These are phyloP conservation scores for Steinernema hermaphroditum DNA, from an alignment of 2,888 invertebrate genomes.

Conservation along the genomic window DNA sequence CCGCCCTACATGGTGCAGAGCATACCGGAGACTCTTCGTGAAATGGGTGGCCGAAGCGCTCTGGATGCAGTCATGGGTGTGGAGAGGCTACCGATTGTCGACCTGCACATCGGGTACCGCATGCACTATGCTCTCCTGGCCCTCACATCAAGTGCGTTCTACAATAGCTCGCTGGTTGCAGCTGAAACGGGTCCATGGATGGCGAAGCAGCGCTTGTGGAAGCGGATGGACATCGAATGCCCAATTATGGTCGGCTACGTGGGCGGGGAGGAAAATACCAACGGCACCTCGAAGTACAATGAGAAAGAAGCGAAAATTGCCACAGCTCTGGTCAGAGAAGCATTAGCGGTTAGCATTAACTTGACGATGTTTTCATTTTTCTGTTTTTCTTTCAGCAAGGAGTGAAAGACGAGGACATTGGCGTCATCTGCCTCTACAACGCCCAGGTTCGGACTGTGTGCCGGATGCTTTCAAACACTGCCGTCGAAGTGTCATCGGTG, in stretches of 20 bases:
- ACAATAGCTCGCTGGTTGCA: neutral
- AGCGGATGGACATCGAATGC: neutral
- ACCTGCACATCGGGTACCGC: constrained; percentile 8
- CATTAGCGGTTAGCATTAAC: neutral
- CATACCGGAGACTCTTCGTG: neutral
- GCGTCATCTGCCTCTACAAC: constrained; percentile 25
- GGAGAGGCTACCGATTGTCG: neutral
- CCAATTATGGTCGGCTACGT: neutral
- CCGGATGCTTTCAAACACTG: neutral
- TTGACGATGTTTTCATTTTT: no score
- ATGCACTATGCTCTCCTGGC: constrained; percentile 14
- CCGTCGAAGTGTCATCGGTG: constrained; percentile 16
- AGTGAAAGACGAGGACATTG: neutral
- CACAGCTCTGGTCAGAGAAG: neutral
- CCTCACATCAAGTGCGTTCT: neutral
- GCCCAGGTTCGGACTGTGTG: constrained; percentile 10
- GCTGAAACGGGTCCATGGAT: neutral
- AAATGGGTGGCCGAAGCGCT: neutral
- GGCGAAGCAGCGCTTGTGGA: neutral
- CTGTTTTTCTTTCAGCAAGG: neutral
- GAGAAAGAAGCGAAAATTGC: neutral
- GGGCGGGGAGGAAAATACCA: neutral
- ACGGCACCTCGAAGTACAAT: neutral
- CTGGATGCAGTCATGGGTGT: constrained; percentile 1
- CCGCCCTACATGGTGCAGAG: constrained; percentile 5